Conservation (phyloP, 2,113 vertebrate species). For the Tursiops truncatus region DNA sequence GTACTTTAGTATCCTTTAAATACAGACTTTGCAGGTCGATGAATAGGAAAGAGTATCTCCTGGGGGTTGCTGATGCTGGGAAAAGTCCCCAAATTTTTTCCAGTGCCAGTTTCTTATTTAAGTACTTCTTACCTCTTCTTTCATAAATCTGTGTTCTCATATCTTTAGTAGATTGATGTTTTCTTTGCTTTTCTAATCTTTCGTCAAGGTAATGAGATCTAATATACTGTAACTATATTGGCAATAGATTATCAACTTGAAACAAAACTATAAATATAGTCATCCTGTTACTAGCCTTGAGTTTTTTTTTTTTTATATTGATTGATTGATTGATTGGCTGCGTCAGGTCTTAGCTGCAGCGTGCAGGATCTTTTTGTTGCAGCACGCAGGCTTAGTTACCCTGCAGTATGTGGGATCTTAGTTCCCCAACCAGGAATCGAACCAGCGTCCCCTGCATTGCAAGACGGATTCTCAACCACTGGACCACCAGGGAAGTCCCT, state of each 20-base stretch:
- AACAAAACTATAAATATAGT: not conserved
- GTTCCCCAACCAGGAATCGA: too few relatives aligned
- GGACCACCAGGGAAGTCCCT: not conserved
- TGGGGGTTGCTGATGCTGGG: not conserved
- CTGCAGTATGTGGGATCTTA: too few relatives aligned
- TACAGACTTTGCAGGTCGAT: not conserved
- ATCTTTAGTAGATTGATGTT: constrained; percentile 43
- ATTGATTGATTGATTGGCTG: too few relatives aligned
- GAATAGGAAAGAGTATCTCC: not conserved
- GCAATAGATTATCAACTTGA: not conserved
- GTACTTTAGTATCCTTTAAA: not conserved
- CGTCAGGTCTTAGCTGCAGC: too few relatives aligned
- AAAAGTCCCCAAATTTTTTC: not conserved
- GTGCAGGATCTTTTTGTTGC: too few relatives aligned
- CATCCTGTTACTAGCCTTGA: not conserved
- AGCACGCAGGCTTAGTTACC: too few relatives aligned
- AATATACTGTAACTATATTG: not conserved
- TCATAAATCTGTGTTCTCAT: not conserved
- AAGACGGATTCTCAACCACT: too few relatives aligned
- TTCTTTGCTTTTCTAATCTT: not conserved
- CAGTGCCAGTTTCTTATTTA: not conserved
- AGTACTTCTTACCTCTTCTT: not conserved
- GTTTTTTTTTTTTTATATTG: too few relatives aligned
- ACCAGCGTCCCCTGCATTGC: too few relatives aligned
- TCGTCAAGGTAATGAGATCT: not conserved